These are phyloP conservation scores for Lepidurus couesii DNA, from an alignment of 1,140 invertebrate genomes.

Conservation along the genomic window DNA sequence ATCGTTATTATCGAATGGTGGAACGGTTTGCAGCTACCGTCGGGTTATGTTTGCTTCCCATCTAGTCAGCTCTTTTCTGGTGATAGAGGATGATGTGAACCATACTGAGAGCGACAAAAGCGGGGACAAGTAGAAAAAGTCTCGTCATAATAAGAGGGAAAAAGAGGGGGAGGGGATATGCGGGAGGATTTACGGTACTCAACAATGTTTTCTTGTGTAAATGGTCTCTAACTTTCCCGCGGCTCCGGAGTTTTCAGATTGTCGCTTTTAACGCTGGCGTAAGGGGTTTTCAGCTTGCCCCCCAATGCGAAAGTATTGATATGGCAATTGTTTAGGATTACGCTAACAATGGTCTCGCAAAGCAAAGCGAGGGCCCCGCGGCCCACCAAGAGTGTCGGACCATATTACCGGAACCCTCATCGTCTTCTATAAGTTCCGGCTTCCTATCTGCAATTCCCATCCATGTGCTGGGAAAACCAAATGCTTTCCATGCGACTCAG, in stretches of 20 bases:
- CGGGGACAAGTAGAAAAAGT: neutral
- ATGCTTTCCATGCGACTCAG: neutral
- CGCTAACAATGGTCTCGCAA: neutral
- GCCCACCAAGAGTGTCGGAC: constrained; percentile 1
- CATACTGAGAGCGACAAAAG: neutral
- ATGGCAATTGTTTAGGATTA: constrained; percentile 17
- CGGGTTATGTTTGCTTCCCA: too few relatives aligned
- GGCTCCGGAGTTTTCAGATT: neutral
- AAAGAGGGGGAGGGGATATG: constrained; percentile 9
- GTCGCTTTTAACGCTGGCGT: neutral
- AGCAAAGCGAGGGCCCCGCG: neutral
- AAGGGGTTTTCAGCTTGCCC: neutral
- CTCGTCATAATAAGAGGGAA: neutral
- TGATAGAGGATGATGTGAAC: neutral
- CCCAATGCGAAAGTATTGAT: neutral
- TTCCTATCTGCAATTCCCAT: neutral
- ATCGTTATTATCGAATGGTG: too few relatives aligned
- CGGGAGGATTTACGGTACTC: constrained; percentile 5
- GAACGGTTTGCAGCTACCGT: too few relatives aligned
- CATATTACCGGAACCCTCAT: constrained; percentile 18
- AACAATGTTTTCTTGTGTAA: constrained; percentile 12
- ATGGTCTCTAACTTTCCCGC: constrained; percentile 21
- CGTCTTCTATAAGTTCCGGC: constrained; percentile 4
- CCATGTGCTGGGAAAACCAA: neutral
- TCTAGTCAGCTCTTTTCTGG: neutral